These are phyloP conservation scores for Drosophila putrida DNA, from an alignment of 2,888 invertebrate genomes.

Conservation along the genomic window DNA sequence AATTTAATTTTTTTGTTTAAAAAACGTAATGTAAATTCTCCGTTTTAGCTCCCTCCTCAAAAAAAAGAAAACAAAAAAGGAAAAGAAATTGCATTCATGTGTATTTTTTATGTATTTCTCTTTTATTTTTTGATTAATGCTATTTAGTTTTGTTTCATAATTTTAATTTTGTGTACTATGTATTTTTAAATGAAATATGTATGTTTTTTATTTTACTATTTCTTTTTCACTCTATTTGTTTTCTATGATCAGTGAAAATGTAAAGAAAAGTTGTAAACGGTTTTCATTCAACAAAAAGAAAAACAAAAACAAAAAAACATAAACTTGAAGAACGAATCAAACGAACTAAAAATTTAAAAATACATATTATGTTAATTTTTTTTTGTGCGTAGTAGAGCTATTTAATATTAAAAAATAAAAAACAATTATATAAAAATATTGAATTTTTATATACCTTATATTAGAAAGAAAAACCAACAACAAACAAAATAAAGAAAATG, in stretches of 20 bases:
- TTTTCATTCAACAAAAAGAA: slow-evolving; percentile 37
- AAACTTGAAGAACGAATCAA: slow-evolving; percentile 17
- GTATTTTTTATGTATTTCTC: slow-evolving; percentile 24
- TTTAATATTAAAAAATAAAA: slow-evolving; percentile 63
- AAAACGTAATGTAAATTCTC: slow-evolving; percentile 59
- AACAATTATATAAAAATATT: slow-evolving; percentile 51
- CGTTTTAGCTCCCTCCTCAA: slow-evolving; percentile 42
- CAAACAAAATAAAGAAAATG: slow-evolving; percentile 58
- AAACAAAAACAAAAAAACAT: not conserved
- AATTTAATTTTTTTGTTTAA: slow-evolving; percentile 60
- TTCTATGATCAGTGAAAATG: slow-evolving; percentile 31
- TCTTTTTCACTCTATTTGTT: slow-evolving; percentile 22
- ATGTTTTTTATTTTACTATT: slow-evolving; percentile 31
- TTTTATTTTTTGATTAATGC: slow-evolving; percentile 13
- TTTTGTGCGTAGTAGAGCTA: slow-evolving; percentile 67
- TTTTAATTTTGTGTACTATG: slow-evolving; percentile 58
- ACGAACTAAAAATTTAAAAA: slow-evolving; percentile 16
- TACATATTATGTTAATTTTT: slow-evolving; percentile 49
- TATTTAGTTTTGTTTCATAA: slow-evolving; percentile 63
- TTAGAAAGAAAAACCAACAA: slow-evolving; percentile 51
- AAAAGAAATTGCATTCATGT: slow-evolving; percentile 36
- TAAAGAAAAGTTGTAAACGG: slow-evolving; percentile 45
- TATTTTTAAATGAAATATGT: slow-evolving; percentile 33
- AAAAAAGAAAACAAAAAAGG: slow-evolving; percentile 17
- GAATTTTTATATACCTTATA: slow-evolving; percentile 50